A percentile compares a stretch with the other conserved stretches of the same genome.
These are phyloP conservation scores for Fabriciana adippe DNA, from an alignment of 2,888 invertebrate species.

Conservation along the genomic window DNA sequence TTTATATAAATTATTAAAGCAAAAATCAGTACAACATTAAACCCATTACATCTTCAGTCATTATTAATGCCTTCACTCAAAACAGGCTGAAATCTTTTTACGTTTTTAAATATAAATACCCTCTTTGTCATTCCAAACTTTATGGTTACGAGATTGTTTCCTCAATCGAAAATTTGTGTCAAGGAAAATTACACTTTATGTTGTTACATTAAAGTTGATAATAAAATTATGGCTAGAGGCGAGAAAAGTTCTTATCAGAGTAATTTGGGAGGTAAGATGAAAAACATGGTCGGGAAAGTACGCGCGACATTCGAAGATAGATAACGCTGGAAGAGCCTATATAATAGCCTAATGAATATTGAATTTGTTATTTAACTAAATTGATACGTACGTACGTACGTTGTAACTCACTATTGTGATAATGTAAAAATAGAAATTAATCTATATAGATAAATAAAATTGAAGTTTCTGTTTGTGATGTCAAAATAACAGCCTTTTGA, in stretches of 20 bases:
- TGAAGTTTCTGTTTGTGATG: no score
- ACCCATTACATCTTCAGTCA: conserved; percentile 24
- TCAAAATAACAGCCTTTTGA: no score
- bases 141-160: conserved; percentile 41
- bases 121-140: conserved; percentile 47
- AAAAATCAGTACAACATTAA: conserved; percentile 16
- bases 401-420: no score
- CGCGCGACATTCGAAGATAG: conserved; percentile 19
- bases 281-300: conserved; percentile 49
- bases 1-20: conserved; percentile 1
- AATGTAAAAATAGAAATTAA: no score
- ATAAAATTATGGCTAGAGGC: conserved; percentile 49
- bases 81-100: conserved; percentile 35
- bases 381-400: no score
- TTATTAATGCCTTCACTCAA: conserved; percentile 30
- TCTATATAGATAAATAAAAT: no score
- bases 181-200: conserved; percentile 43
- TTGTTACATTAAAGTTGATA: conserved; percentile 51
- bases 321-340: conserved; percentile 22
- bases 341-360: not conserved
- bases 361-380: no score
- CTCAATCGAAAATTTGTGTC: conserved; percentile 41
- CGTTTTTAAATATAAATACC: conserved; percentile 39
- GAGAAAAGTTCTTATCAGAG: conserved; percentile 56
- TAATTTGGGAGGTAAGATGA: conserved; percentile 53